These are phyloP conservation scores for Hypomecis atomaria DNA, from an alignment of 2,888 invertebrate genomes.

Conservation along the genomic window DNA sequence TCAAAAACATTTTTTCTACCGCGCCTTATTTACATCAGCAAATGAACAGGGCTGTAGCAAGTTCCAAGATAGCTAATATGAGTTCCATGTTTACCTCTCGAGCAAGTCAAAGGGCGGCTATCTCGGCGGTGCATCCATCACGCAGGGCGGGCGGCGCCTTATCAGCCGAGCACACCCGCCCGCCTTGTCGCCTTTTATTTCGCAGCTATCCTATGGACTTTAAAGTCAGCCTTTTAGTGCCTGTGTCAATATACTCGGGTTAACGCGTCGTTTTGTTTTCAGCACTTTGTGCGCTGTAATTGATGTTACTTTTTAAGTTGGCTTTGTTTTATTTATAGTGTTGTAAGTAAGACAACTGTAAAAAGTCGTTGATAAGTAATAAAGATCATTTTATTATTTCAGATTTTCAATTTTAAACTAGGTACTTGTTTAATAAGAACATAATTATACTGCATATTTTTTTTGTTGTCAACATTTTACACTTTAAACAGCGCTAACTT, in stretches of 20 bases:
- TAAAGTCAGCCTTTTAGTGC: constrained; percentile 54
- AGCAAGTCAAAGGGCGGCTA: constrained; percentile 53
- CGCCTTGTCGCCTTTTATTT: constrained; percentile 61
- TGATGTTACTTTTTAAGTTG: neutral
- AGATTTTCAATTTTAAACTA: too few relatives aligned
- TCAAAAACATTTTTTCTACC: neutral
- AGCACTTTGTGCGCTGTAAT: neutral
- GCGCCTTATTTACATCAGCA: constrained; percentile 17
- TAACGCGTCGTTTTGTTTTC: constrained; percentile 7
- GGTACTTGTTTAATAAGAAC: too few relatives aligned
- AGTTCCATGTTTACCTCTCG: constrained; percentile 45
- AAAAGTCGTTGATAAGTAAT: too few relatives aligned
- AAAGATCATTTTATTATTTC: too few relatives aligned
- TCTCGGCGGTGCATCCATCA: constrained; percentile 55
- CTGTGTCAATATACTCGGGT: constrained; percentile 52
- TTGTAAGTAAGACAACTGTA: too few relatives aligned
- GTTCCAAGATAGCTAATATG: constrained; percentile 39
- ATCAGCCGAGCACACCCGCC: constrained; percentile 59
- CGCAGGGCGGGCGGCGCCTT: constrained; percentile 50
- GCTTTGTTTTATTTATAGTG: neutral
- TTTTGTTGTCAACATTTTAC: too few relatives aligned
- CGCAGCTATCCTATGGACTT: constrained; percentile 55
- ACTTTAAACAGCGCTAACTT: too few relatives aligned
- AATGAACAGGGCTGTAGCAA: constrained; percentile 26
- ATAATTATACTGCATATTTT: too few relatives aligned